Base-by-base conservation (phyloP, 2,113 vertebrate species). In the Peromyscus maniculatus region DNA sequence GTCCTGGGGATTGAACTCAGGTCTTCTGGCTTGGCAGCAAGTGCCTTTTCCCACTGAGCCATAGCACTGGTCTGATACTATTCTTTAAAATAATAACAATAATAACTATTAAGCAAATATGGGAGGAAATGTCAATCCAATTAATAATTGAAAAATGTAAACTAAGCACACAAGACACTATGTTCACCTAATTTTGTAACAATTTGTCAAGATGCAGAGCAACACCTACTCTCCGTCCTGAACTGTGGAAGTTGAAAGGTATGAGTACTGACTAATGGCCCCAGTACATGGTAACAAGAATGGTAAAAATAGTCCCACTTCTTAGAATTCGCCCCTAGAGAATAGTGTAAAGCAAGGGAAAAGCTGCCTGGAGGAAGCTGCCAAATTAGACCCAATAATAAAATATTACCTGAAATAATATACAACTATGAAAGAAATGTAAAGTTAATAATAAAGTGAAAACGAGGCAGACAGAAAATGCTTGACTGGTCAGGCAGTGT, bases 211-310 rank as follows among this genome's bases (percentile, higher is more conserved):
- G n/a, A 57, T 0, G 17, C 22, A 36, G 19, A 89, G 57, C 57
- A 87, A 33, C 7, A 13, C 26, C 55, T 11, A 0, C 26, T 43
- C 36, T 80, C 66, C 39, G 7, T 75, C 66, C 36, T 15, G 1
- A 1, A 19, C 28, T 0, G 59, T 31, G 26, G 13, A 22, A 67
- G 39, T 66, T 1, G 26, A 36, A 24, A 33, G 62, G 43, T 1
- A 2, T 1, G 7, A 31, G 57, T 28, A 1, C 12, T 7, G 64
- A 75, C 19, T 2, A 19, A 2, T 4, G 21, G 49, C 9, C 31
- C 69, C 26, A 43, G 8, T 0, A 12, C 0, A 2, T 8, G 24
- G n/a, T 21, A 19, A 22, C 0, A 3, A 21, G 59, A 87, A 78
- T 15, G 59, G 10, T 10, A 22, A 64, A 77, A 21, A 15, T 0